A percentile compares a stretch with the other conserved stretches of the same genome.
These are phyloP conservation scores for Drosophila histrio DNA, from an alignment of 2,888 invertebrate species.

Conservation along the genomic window DNA sequence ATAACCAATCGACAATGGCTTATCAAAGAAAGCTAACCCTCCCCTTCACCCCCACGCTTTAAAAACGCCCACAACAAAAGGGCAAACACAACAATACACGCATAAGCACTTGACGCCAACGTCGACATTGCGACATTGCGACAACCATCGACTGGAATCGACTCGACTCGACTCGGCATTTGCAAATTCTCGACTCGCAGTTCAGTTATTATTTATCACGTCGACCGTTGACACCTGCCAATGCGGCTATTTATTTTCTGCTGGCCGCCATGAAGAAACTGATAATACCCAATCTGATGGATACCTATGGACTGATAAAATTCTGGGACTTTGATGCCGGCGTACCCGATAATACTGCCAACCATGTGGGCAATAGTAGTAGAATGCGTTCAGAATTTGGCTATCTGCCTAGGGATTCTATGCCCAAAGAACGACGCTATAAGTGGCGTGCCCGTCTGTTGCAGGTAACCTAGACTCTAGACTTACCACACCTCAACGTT, in stretches of 20 bases:
- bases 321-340: slow-evolving; percentile 81
- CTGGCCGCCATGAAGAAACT: slow-evolving; percentile 77
- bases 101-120: slow-evolving; percentile 29
- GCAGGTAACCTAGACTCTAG: too few relatives aligned
- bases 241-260: neutral
- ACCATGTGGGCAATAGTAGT: neutral
- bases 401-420: slow-evolving; percentile 15
- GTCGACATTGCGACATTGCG: slow-evolving; percentile 8
- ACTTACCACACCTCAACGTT: too few relatives aligned
- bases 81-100: slow-evolving; percentile 33
- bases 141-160: neutral
- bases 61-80: slow-evolving; percentile 32
- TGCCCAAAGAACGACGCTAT: slow-evolving; percentile 52
- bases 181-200: slow-evolving; percentile 47
- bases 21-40: slow-evolving; percentile 33
- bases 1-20: slow-evolving; percentile 48
- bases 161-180: slow-evolving; percentile 24
- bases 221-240: slow-evolving; percentile 75
- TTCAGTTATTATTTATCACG: slow-evolving; percentile 77
- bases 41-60: neutral
- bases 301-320: slow-evolving; percentile 79
- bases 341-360: slow-evolving; percentile 43
- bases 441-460: slow-evolving; percentile 49
- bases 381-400: slow-evolving; percentile 11
- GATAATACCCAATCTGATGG: slow-evolving; percentile 77